Percentiles rank a stretch among this genome's conserved stretches.
Evolutionary conservation across 2,113 vertebrate species (phyloP).

Genomic region (Calidris pygmaea): DNA sequence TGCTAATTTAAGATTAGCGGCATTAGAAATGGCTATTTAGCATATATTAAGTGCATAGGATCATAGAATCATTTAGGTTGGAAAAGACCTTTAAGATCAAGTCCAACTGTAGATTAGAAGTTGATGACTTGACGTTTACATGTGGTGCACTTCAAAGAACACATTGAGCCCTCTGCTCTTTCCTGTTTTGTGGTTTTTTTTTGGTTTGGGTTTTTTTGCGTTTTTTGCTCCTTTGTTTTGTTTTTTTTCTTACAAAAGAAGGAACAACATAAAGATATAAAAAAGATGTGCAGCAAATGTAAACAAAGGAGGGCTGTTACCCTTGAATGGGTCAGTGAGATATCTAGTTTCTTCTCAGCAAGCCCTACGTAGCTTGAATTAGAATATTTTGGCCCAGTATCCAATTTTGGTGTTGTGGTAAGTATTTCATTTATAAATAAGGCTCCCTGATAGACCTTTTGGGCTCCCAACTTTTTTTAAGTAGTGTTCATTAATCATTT

Average conservation of each 20-base stretch:
- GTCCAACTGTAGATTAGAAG: neutral
- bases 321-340: neutral
- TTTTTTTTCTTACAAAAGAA: neutral
- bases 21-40: neutral
- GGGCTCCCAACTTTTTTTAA: neutral
- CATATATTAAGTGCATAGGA: neutral
- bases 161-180: neutral
- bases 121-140: neutral
- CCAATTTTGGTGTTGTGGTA: neutral
- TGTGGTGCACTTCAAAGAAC: neutral
- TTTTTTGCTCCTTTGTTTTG: rapidly evolving
- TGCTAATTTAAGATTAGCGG: neutral
- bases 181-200: neutral
- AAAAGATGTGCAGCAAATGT: neutral
- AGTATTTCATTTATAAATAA: neutral
- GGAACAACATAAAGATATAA: neutral
- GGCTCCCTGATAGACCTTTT: neutral
- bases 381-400: neutral
- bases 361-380: neutral
- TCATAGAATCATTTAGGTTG: neutral
- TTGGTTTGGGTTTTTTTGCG: too few relatives aligned
- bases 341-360: neutral
- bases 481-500: neutral
- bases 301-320: neutral
- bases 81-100: neutral